Base-by-base conservation (phyloP, 1,140 invertebrate species). In the Diabrotica virgifera region DNA sequence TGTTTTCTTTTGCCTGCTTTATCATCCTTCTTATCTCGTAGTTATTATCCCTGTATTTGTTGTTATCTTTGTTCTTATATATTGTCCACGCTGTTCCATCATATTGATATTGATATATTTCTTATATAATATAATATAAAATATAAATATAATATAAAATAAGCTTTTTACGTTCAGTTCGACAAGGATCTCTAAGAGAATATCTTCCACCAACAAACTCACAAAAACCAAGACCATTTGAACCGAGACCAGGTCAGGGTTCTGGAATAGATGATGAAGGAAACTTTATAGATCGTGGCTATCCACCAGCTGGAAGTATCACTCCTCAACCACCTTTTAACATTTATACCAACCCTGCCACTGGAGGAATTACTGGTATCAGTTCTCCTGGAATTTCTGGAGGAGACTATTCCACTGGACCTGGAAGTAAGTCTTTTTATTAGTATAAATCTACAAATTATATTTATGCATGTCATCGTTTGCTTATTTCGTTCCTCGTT, bases 221-320 rank as follows among this genome's bases (percentile, higher is more conserved):
- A 3, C 85, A 89, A 63, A 85, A 82, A 69, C 88, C 88, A 6
- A 81, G 87, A 62, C 87, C 87, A 0, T 89, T 89, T 74, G 84
- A 87, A 36, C 80, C 82, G 4, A 83, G 83, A 62, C 82, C 81
- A 35, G 72, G 78, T 14, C 55, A 81, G 6, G 81, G 80, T 74
- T 59, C 36, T 10, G 59, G 59, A 9, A 37, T 36, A 7, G 60
- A 62, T 37, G 36, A 62, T 8, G 24, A 53, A 24, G 60, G 60
- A 37, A 62, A 62, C 24, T 62, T 54, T 35, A 24, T 62, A 24
- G 51, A 62, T 9, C 36, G 37, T n/a, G 75, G 77, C 68, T 74
- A 79, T 70, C 72, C 80, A 69, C 70, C 76, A 6, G 65, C 63
- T 52, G 67, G 74, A 14, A 61, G 60, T 10, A 64, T 69, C 14